A percentile compares a stretch with the other conserved stretches of the same genome.
phyloP scores from a whole-genome alignment of 2,888 invertebrate species.

The Drosophila hawaiiensis region DNA sequence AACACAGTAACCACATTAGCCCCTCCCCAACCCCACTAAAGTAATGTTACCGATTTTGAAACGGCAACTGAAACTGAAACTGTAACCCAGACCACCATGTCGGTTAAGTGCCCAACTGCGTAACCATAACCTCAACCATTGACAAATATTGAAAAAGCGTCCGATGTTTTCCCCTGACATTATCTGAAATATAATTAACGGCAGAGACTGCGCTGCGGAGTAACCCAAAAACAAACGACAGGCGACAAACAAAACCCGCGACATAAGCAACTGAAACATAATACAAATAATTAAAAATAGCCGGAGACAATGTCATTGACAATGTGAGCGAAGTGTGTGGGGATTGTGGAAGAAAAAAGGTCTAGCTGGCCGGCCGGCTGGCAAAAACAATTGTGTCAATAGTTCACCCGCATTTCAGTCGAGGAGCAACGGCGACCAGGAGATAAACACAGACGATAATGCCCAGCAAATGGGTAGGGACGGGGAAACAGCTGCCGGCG shows the following conservation, averaged over 20 bases:
- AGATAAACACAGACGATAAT: constrained; percentile 75
- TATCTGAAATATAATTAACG: constrained; percentile 64
- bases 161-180: constrained; percentile 31
- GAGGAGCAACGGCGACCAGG: constrained; percentile 31
- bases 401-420: constrained; percentile 73
- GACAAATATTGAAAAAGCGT: constrained; percentile 67
- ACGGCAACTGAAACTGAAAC: constrained; percentile 10
- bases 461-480: constrained; percentile 18
- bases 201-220: constrained; percentile 16
- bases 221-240: constrained; percentile 37
- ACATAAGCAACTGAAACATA: constrained; percentile 70
- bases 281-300: constrained; percentile 81
- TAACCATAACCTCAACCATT: constrained; percentile 48
- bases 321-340: background rate
- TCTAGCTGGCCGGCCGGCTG: constrained; percentile 54
- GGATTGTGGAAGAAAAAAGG: constrained; percentile 27
- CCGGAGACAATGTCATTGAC: constrained; percentile 45
- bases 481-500: constrained; percentile 64
- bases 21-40: constrained; percentile 1
- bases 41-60: constrained; percentile 43
- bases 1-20: constrained; percentile 69
- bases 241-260: constrained; percentile 27
- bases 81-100: constrained; percentile 52
- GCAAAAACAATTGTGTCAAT: constrained; percentile 79
- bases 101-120: constrained; percentile 63